phyloP scores from a whole-genome alignment of 2,113 vertebrate species.

The Malurus cyaneus region DNA sequence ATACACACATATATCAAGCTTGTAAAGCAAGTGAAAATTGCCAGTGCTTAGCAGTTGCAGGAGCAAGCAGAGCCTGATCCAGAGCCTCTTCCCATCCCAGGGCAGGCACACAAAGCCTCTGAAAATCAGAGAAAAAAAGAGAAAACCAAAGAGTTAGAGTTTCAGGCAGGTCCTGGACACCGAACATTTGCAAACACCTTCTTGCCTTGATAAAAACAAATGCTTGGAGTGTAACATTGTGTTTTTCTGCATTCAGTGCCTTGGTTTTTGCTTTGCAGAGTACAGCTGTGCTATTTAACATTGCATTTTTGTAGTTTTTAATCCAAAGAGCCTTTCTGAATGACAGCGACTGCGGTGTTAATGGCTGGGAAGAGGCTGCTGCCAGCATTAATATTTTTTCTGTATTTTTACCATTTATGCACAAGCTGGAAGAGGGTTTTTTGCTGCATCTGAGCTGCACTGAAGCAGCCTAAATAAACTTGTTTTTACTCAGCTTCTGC shows the following conservation, averaged over 20 bases:
- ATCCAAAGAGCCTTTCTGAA: not conserved
- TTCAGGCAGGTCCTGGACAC: not conserved
- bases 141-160: not conserved
- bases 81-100: not conserved
- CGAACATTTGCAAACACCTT: not conserved
- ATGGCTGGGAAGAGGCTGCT: not conserved
- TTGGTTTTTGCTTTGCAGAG: not conserved
- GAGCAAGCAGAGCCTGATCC: not conserved
- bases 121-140: not conserved
- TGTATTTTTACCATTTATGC: not conserved
- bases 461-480: not conserved
- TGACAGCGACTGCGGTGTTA: accelerated
- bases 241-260: not conserved
- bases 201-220: not conserved
- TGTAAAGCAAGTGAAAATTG: not conserved
- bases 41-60: not conserved
- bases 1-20: not conserved
- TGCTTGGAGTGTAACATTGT: accelerated
- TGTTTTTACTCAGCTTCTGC: not conserved
- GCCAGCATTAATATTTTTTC: not conserved
- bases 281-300: accelerated
- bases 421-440: not conserved
- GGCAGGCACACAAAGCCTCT: not conserved
- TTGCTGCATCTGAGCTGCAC: not conserved
- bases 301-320: not conserved